Base-by-base conservation (phyloP, 2,113 vertebrate species). In the Rostratula benghalensis region DNA sequence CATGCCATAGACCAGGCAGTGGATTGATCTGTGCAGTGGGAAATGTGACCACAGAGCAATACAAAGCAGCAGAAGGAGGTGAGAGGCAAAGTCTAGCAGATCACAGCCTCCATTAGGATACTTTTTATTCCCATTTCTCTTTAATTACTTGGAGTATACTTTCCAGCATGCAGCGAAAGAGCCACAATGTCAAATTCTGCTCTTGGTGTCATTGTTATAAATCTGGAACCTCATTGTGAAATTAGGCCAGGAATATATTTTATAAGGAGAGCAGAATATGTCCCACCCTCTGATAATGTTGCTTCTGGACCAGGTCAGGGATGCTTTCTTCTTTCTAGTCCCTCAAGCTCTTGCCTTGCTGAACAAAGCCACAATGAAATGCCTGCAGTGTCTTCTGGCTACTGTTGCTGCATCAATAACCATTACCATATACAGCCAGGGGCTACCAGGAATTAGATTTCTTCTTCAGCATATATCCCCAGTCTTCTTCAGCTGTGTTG, bases 21-120 rank as follows among this genome's bases (percentile, higher is more conserved):
- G 31, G 20, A 59, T 74, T 88, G 59, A 63, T 88, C 63, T 54
- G 5, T 86, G 63, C 23, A 30, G 23, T 50, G 69, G 45, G 37
- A 80, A 85, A 79, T 65, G 71, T 90, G 68, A 82, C 59, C 60
- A 63, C 54, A 50, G 79, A n/a, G 76, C 43, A 73, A 35, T 25
- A 56, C 35, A 90, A 80, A 76, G 61, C 33, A 69, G 48, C 21
- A 68, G 21, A 82, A 39, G 1, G 3, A 76, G 28, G 16, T 25
- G 54, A 82, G 28, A 57, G 19, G 46, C n/a, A 35, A 85, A 82
- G 16, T 24, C 1, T 3, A 61, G 37, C 8, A 19, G 23, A 59
- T 33, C 4, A 69, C 7, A 8, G 9, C 11, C n/a, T 67, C 33
- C 5, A 3, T 39, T 35, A 12, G 46, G 46, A 20, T 17, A 37